These are phyloP conservation scores for Serinus canaria DNA, from an alignment of 2,113 vertebrate species.

Conservation along the genomic window DNA sequence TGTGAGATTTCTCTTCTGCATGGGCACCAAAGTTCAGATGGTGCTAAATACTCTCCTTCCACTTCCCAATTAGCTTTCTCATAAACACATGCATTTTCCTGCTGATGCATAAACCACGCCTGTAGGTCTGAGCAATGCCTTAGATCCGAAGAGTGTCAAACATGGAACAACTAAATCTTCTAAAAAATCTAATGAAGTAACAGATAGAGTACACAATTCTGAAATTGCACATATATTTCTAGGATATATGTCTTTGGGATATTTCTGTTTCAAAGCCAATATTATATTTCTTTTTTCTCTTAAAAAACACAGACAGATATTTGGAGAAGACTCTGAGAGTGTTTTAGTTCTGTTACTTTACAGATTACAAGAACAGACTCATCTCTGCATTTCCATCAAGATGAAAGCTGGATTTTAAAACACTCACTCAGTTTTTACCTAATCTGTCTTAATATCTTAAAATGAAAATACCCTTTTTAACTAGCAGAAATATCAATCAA, in stretches of 20 bases:
- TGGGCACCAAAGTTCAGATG: neutral
- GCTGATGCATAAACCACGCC: neutral
- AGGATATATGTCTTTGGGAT: neutral
- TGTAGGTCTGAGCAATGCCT: neutral
- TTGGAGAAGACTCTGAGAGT: neutral
- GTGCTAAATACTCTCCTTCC: neutral
- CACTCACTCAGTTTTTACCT: neutral
- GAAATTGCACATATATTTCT: neutral
- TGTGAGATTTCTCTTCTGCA: neutral
- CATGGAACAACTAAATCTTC: neutral
- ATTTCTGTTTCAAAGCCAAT: neutral
- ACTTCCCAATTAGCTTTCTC: neutral
- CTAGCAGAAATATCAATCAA: neutral
- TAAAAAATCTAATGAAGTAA: neutral
- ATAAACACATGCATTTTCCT: neutral
- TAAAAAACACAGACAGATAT: neutral
- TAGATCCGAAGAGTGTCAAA: neutral
- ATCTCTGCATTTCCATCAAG: neutral
- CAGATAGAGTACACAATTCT: neutral
- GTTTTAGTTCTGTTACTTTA: neutral
- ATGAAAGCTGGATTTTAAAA: neutral
- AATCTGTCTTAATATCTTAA: neutral
- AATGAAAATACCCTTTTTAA: neutral
- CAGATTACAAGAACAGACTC: neutral
- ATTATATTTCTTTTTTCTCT: neutral